phyloP scores from a whole-genome alignment of 2,113 vertebrate genomes.

The Nematolebias whitei region DNA sequence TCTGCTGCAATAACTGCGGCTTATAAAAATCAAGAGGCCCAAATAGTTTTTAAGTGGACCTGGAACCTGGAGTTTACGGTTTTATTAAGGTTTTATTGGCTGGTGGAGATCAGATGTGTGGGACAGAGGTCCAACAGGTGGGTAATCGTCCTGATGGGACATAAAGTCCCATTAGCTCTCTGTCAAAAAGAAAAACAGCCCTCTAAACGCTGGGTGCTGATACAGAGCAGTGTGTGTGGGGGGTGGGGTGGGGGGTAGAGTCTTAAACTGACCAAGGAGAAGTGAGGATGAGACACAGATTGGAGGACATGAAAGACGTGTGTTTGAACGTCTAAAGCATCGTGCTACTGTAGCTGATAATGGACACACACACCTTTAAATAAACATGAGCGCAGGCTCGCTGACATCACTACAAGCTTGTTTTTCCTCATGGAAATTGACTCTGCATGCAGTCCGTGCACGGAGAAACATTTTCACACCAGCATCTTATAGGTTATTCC shows the following conservation, averaged over 20 bases:
- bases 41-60: no score
- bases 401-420: background rate
- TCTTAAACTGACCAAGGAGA: background rate
- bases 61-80: background rate
- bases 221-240: constrained; percentile 41
- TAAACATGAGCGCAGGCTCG: constrained; percentile 20
- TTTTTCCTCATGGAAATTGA: constrained; percentile 30
- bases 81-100: constrained; percentile 33
- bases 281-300: background rate
- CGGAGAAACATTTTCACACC: constrained; percentile 4
- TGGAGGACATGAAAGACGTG: constrained; percentile 20
- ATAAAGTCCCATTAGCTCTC: constrained; percentile 66
- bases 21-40: no score
- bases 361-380: constrained; percentile 33
- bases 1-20: no score
- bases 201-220: constrained; percentile 32
- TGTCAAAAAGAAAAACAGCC: constrained; percentile 66
- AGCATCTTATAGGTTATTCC: constrained; percentile 17
- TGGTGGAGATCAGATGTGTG: background rate
- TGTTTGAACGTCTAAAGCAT: constrained; percentile 40
- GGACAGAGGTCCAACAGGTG: constrained; percentile 52
- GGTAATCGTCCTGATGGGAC: constrained; percentile 61
- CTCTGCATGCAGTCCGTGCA: background rate
- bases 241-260: constrained; percentile 26
- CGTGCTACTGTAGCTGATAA: constrained; percentile 36